Evolutionary conservation across 2,888 invertebrate genomes (phyloP).

Genomic region (Xestia rhomboidea): DNA sequence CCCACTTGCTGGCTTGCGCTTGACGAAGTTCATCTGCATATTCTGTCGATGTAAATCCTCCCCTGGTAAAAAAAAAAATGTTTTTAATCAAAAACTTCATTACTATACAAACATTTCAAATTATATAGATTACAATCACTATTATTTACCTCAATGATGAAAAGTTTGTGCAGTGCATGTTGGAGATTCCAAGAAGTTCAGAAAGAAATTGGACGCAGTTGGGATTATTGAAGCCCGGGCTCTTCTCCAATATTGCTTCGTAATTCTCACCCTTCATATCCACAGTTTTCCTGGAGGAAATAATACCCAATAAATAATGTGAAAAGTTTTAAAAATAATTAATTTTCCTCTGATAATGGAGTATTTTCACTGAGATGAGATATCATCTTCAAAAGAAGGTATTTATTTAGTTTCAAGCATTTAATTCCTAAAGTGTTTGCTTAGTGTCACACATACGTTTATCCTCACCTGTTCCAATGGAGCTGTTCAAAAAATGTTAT

Average conservation of each 20-base stretch:
- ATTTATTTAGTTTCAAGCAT: conserved; percentile 76
- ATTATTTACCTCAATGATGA: conserved; percentile 92
- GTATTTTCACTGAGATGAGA: conserved; percentile 74
- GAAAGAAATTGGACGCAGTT: conserved; percentile 96
- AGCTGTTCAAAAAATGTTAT: conserved; percentile 90
- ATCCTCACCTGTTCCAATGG: conserved; percentile 90
- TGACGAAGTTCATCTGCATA: conserved; percentile 96
- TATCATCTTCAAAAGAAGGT: conserved; percentile 76
- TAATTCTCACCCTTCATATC: conserved; percentile 95
- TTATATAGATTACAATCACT: neutral
- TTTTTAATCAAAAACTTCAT: neutral
- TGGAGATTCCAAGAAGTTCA: conserved; percentile 93
- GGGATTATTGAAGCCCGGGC: conserved; percentile 96
- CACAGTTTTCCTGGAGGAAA: conserved; percentile 92
- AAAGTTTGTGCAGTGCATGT: conserved; percentile 93
- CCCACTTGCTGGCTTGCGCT: conserved; percentile 98
- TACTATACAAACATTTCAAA: neutral
- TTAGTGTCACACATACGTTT: conserved; percentile 86
- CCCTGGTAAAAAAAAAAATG: conserved; percentile 84
- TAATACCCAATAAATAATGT: conserved; percentile 69
- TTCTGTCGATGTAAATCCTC: conserved; percentile 94
- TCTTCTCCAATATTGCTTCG: conserved; percentile 95
- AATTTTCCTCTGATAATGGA: conserved; percentile 74
- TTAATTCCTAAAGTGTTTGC: conserved; percentile 77
- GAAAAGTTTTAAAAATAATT: conserved; percentile 65